A percentile compares a stretch with the other conserved stretches of the same genome.
Conservation (phyloP, 2,888 invertebrate species). For the Molorchus minor region DNA sequence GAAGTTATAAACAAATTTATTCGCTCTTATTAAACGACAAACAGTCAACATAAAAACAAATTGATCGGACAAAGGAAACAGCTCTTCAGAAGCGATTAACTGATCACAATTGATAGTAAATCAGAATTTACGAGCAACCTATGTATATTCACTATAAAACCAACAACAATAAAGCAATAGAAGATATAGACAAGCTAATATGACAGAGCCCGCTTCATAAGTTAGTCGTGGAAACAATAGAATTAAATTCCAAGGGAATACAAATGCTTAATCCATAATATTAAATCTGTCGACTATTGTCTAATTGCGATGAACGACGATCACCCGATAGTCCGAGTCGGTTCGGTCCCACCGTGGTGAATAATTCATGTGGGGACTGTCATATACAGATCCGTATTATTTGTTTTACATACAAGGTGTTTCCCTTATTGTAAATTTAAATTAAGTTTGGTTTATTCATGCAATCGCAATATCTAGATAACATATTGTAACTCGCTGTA, state of each 20-base stretch:
- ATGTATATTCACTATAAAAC: conserved; percentile 26
- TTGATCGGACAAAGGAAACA: not conserved
- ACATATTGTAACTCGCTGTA: no score
- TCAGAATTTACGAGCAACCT: conserved; percentile 11
- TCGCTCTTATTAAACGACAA: no score
- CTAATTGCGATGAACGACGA: conserved; percentile 60
- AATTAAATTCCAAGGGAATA: conserved; percentile 58
- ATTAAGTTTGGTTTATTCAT: no score
- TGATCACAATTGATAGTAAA: conserved; percentile 19
- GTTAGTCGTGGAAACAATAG: conserved; percentile 58
- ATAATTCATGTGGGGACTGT: conserved; percentile 29
- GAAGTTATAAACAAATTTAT: no score
- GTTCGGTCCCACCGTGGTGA: conserved; percentile 27
- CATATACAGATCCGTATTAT: conserved; percentile 19
- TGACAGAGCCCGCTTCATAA: conserved; percentile 58
- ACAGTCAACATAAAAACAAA: not conserved
- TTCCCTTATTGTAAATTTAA: conserved; percentile 9
- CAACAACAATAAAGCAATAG: conserved; percentile 26
- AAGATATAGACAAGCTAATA: conserved; percentile 55
- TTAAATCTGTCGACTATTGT: conserved; percentile 60
- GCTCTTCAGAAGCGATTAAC: not conserved
- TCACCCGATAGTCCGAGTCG: conserved; percentile 47
- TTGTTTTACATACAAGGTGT: conserved; percentile 15
- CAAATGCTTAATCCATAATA: conserved; percentile 60
- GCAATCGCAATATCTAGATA: no score